Conservation (phyloP, 2,888 invertebrate genomes). For the Epistrophella euchroma region DNA sequence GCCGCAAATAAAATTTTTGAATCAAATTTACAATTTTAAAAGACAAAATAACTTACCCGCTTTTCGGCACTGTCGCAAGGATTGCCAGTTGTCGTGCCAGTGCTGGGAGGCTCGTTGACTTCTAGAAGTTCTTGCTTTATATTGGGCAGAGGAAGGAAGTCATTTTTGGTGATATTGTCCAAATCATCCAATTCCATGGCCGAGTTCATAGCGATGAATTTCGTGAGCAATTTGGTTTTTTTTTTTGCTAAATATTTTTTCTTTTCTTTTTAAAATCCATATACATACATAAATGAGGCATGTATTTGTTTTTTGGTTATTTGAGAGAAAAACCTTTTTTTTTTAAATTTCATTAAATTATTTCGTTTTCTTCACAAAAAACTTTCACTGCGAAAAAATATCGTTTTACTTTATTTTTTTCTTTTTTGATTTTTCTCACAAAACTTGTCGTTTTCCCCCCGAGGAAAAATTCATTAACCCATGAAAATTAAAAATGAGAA, state of each 20-base stretch:
- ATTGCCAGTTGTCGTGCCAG: conserved; percentile 80
- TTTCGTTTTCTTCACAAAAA: conserved; percentile 30
- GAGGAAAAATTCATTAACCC: conserved; percentile 69
- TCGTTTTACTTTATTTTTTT: conserved; percentile 34
- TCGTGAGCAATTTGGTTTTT: conserved; percentile 45
- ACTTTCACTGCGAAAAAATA: conserved; percentile 70
- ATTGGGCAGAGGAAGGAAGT: conserved; percentile 82
- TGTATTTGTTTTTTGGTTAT: conserved; percentile 24
- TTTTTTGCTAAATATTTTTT: conserved; percentile 51
- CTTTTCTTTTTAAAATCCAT: conserved; percentile 43
- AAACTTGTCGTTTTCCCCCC: conserved; percentile 63
- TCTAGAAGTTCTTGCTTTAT: conserved; percentile 83
- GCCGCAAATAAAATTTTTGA: background rate
- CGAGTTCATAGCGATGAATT: conserved; percentile 72
- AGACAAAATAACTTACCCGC: conserved; percentile 80
- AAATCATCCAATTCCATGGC: conserved; percentile 83
- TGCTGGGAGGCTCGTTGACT: conserved; percentile 78
- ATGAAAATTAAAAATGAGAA: conserved; percentile 48
- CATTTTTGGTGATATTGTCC: conserved; percentile 82
- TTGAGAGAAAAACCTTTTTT: background rate
- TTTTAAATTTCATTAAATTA: conserved; percentile 21
- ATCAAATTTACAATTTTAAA: background rate
- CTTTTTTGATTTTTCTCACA: conserved; percentile 51
- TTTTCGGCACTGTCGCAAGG: conserved; percentile 84
- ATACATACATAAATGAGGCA: conserved; percentile 40